Evolutionary conservation across 2,888 invertebrate species (phyloP), one percentile per base, ranked within the genome.

Genomic region (Chorisops tibialis): DNA sequence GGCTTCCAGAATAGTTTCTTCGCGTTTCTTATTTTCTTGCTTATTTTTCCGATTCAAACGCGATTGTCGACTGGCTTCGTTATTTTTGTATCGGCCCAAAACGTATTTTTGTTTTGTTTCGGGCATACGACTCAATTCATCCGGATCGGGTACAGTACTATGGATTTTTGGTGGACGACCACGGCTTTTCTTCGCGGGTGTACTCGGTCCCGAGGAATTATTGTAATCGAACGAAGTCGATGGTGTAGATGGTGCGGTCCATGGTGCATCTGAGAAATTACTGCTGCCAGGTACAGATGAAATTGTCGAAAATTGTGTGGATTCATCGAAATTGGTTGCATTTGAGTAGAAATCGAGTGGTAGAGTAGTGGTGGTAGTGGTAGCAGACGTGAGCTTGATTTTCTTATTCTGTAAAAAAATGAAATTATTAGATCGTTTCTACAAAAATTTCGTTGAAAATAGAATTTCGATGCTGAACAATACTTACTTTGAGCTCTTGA

Each of bases 1-100:
- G 6, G 2, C 9, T 3, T 3, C 4, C 37, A 38, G 21, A 11
- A n/a, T 5, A 7, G n/a, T 3, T 38, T 52, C 77, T 64, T 79
- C 79, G 12, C 69, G 68, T 51, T 77, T 73, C 72, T 82, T 75
- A 61, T 80, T 79, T 16, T 68, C 67, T 67, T 85, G 84, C 64
- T 82, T 82, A 1, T 75, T 73, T 75, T 88, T 89, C 67, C 88
- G 82, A 70, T 88, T 89, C 79, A 85, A 83, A 66, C 89, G 79
- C 1, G 89, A 89, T 68, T 85, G 83, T 69, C 89, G 81, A 43
- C 89, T 89, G 45, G 89, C 89, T 76, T 88, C 88, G 73, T 90
- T 90, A 75, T 90, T 90, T 73, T 87, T 88, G 71, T 87, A 87
- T 61, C 90, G 79, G 66, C 87, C 80, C 71, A 88, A 87, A 54